These are phyloP conservation scores for Cyanoderma ruficeps DNA, from an alignment of 2,113 vertebrate genomes.

Conservation along the genomic window DNA sequence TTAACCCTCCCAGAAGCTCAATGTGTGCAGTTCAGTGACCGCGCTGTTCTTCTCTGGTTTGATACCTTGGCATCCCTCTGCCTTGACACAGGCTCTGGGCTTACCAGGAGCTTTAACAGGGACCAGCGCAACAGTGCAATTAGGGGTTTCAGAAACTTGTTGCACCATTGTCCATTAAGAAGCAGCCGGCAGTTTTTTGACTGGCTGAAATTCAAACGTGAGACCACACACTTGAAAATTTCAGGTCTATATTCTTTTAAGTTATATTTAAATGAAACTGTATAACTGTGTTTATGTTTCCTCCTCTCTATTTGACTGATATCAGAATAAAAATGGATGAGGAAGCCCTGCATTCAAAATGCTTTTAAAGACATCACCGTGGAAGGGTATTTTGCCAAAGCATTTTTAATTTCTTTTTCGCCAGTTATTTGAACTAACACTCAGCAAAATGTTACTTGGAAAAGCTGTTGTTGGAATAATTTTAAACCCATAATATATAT, in stretches of 20 bases:
- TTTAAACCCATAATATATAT: constrained; percentile 37
- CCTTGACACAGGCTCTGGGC: constrained; percentile 1
- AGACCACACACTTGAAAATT: constrained; percentile 59
- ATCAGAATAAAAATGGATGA: neutral
- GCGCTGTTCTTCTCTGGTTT: neutral
- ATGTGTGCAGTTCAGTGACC: constrained; percentile 88
- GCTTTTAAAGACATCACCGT: neutral
- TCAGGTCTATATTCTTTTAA: constrained; percentile 46
- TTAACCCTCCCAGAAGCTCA: constrained; percentile 91
- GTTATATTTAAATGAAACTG: constrained; percentile 33
- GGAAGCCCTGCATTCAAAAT: neutral
- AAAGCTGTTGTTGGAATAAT: constrained; percentile 20
- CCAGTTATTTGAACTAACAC: neutral
- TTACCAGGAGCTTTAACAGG: constrained; percentile 46
- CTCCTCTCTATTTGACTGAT: constrained; percentile 14
- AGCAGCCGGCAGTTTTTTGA: constrained; percentile 24
- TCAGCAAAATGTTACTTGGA: neutral
- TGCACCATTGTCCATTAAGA: neutral
- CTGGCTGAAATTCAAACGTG: constrained; percentile 16
- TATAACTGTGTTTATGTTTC: constrained; percentile 11
- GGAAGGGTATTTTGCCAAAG: constrained; percentile 38
- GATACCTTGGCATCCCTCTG: constrained; percentile 31
- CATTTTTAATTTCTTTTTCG: neutral
- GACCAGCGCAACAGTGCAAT: constrained; percentile 50
- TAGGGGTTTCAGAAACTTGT: constrained; percentile 20